A percentile compares a stretch with the other conserved stretches of the same genome.
These are phyloP conservation scores for Dromiciops gliroides DNA, from an alignment of 2,113 vertebrate species.

Conservation along the genomic window DNA sequence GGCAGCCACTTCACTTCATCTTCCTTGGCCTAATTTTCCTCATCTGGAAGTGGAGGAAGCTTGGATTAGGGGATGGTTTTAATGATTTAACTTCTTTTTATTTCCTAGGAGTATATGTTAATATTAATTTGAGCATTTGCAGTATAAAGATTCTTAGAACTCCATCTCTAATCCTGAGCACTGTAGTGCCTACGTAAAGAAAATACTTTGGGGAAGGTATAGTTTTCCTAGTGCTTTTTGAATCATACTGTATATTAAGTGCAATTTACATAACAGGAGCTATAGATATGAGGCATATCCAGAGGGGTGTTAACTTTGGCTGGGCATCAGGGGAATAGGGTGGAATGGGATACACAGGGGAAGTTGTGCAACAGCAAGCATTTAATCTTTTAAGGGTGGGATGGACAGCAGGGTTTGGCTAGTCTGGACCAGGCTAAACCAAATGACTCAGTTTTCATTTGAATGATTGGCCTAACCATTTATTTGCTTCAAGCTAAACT, in stretches of 20 bases:
- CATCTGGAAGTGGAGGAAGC: not conserved
- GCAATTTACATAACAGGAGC: not conserved
- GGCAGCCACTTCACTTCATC: not conserved
- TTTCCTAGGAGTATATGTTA: not conserved
- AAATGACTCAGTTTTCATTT: not conserved
- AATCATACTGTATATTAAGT: not conserved
- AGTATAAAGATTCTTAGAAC: conserved; percentile 33
- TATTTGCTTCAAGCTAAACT: not conserved
- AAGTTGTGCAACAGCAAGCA: not conserved
- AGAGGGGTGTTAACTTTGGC: not conserved
- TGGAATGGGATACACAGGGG: not conserved
- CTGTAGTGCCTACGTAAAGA: conserved; percentile 15
- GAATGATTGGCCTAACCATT: not conserved
- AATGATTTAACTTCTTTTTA: not conserved
- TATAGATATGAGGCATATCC: not conserved
- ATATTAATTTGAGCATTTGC: not conserved
- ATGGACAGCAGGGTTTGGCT: not conserved
- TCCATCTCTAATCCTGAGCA: conserved; percentile 27
- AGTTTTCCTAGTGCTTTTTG: not conserved
- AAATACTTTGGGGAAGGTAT: conserved; percentile 23
- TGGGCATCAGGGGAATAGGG: not conserved
- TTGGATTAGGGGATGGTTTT: not conserved
- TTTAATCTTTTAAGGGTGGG: not conserved
- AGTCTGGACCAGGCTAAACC: not conserved
- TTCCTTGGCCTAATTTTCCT: not conserved